A percentile compares a stretch with the other conserved stretches of the same genome.
Conservation (phyloP, 2,888 invertebrate species). For the Meandrusa payeni region DNA sequence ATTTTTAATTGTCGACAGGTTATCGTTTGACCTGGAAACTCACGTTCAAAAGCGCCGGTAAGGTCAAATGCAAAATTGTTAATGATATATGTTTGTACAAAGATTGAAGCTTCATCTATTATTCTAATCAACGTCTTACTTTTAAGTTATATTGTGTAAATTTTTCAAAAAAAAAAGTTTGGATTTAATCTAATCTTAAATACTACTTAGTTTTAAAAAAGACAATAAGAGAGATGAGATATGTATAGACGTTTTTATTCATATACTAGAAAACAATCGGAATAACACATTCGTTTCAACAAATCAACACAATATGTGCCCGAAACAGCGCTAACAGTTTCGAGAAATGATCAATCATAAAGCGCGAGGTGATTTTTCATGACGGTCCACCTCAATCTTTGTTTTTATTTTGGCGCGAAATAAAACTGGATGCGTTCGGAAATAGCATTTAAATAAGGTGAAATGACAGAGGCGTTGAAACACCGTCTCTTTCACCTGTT, state of each 20-base stretch:
- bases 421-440: constrained; percentile 54
- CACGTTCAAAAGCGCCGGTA: constrained; percentile 13
- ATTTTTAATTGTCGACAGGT: not conserved
- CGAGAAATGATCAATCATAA: constrained; percentile 78
- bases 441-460: constrained; percentile 52
- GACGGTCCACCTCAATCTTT: constrained; percentile 53
- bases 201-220: no score
- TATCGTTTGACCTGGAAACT: not conserved
- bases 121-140: no score
- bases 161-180: no score
- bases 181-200: no score
- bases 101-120: no score
- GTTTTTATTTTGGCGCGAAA: constrained; percentile 69
- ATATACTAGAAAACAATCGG: no score
- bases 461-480: constrained; percentile 64
- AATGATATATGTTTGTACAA: no score
- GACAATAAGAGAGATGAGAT: no score
- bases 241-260: no score
- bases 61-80: constrained; percentile 7
- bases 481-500: constrained; percentile 59
- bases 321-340: constrained; percentile 55
- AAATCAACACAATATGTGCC: constrained; percentile 68
- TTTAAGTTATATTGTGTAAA: no score
- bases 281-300: constrained; percentile 54
- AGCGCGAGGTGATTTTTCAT: constrained; percentile 73